Percentiles rank a stretch among this genome's conserved stretches.
These are phyloP conservation scores for Embiotoca jacksoni DNA, from an alignment of 2,113 vertebrate genomes.

Conservation along the genomic window DNA sequence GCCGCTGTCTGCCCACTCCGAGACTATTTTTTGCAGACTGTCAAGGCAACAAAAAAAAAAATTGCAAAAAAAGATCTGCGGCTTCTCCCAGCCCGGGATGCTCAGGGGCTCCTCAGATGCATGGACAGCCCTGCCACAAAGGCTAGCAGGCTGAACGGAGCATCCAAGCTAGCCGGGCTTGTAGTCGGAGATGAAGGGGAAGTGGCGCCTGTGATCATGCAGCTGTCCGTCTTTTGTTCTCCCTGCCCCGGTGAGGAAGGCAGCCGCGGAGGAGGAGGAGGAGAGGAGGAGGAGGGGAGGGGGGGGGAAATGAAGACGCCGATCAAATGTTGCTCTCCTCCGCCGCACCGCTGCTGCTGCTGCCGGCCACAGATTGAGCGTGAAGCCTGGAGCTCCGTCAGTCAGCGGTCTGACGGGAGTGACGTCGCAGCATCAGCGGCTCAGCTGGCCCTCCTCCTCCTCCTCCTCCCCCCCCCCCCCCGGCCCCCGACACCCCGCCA, in stretches of 20 bases:
- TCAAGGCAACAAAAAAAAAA: slow-evolving; percentile 43
- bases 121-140: slow-evolving; percentile 77
- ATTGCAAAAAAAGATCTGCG: slow-evolving; percentile 21
- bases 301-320: slow-evolving; percentile 50
- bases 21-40: slow-evolving; percentile 38
- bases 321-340: slow-evolving; percentile 46
- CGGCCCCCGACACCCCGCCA: background rate
- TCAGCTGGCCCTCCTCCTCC: no score
- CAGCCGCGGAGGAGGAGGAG: background rate
- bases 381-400: slow-evolving; percentile 60
- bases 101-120: slow-evolving; percentile 75
- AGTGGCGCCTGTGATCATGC: slow-evolving; percentile 56
- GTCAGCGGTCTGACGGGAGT: slow-evolving; percentile 57
- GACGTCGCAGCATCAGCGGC: slow-evolving; percentile 77
- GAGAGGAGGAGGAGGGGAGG: background rate
- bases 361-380: slow-evolving; percentile 81
- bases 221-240: slow-evolving; percentile 68
- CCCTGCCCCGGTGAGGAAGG: slow-evolving; percentile 48
- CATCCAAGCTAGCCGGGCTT: slow-evolving; percentile 71
- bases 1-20: slow-evolving; percentile 49
- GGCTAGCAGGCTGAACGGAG: slow-evolving; percentile 74
- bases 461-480: slow-evolving; percentile 27
- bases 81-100: slow-evolving; percentile 70
- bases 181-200: slow-evolving; percentile 52
- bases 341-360: slow-evolving; percentile 68